phyloP scores from a whole-genome alignment of 2,113 vertebrate genomes.

The Proteles cristata region DNA sequence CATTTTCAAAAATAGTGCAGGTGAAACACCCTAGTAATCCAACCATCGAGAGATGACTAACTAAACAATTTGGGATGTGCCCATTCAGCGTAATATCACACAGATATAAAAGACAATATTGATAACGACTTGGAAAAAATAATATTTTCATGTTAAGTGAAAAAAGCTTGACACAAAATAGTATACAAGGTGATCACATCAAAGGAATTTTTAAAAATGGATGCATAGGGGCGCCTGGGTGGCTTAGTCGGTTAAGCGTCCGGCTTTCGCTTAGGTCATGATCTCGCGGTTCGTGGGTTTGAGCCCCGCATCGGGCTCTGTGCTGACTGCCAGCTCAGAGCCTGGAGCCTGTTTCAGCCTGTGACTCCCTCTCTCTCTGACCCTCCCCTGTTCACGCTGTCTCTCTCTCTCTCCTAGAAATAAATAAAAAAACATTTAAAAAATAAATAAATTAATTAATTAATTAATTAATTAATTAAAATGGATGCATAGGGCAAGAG shows the following conservation, averaged over 20 bases:
- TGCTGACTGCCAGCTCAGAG: too few species aligned
- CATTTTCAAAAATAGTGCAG: conserved; percentile 68
- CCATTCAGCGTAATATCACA: neutral
- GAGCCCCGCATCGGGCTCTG: too few species aligned
- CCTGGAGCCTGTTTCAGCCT: too few species aligned
- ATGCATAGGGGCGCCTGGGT: neutral
- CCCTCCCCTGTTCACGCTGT: too few species aligned
- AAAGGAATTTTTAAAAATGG: neutral
- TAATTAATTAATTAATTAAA: too few species aligned
- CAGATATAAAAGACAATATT: neutral
- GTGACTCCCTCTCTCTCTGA: too few species aligned
- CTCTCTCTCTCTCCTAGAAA: too few species aligned
- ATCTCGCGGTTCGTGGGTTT: too few species aligned
- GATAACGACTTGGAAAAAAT: conserved; percentile 9
- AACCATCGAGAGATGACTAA: neutral
- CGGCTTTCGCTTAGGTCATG: too few species aligned
- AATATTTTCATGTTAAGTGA: neutral
- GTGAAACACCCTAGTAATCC: conserved; percentile 61
- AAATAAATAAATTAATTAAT: too few species aligned
- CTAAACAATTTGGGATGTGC: neutral
- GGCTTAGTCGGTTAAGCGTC: too few species aligned
- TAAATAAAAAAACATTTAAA: too few species aligned
- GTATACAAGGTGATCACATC: neutral
- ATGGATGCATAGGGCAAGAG: neutral
- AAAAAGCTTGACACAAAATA: neutral